Base-by-base conservation (phyloP, 1,140 invertebrate species). In the Drosophila subobscura region DNA sequence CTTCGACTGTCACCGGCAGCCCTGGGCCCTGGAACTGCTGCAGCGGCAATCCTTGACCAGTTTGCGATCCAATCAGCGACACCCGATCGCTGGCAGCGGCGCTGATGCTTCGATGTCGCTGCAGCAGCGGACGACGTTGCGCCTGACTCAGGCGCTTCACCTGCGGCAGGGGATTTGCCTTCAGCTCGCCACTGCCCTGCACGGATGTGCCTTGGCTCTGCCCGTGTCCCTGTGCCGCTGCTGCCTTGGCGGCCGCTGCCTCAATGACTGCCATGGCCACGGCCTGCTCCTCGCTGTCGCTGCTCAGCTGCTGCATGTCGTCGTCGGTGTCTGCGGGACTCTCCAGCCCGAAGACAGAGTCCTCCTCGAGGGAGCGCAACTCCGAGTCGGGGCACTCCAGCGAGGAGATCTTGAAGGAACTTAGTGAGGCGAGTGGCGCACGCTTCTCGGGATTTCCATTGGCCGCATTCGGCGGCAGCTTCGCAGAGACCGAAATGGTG, bases 251-350 rank as follows among this genome's bases (percentile, higher is more conserved):
- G 40, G 42, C n/a, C 56, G 53, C 16, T 20, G 52, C 55, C 53
- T 74, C 70, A 10, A 37, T 37, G 33, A 37, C 33, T 10, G 33
- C 45, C 25, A 44, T 14, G 6, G 67, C 37, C 20, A 37, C 33
- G 10, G 45, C 53, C 73, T 77, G 84, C 41, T 93, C 94, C 58
- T 96, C 95, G 77, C 95, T 96, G 83, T 96, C 96, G 27, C 95
- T 96, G 44, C 95, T 96, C 85, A 96, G 95, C 65, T 95, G 95
- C 68, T 96, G 95, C 57, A 96, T 94, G 88, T 96, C 96, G 80
- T 96, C 95, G 80, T 96, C 95, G 2, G 96, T 96, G 53, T 95
- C 94, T 23, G 92, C 92, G 3, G 78, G 78, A 58, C 90, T 92
- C 79, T 95, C 94, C 51, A 86, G 49, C 22, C 93, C 92, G 83